Conservation (phyloP, 2,797 vertebrate genomes). For the Acestrorhynchus altus region DNA sequence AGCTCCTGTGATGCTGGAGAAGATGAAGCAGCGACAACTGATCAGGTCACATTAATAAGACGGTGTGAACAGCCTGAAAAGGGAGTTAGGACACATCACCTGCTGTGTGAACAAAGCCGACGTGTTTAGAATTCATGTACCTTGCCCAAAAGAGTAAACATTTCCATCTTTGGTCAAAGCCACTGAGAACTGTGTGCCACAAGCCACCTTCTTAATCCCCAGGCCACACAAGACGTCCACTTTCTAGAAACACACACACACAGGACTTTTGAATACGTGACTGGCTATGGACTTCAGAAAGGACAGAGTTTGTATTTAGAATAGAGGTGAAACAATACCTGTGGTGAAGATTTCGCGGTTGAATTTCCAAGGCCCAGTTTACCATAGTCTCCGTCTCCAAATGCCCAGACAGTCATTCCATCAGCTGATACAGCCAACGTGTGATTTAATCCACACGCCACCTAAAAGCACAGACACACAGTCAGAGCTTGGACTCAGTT, state of each 20-base stretch:
- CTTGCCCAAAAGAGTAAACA: constrained; percentile 85
- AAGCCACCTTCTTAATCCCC: constrained; percentile 80
- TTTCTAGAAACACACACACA: constrained; percentile 69
- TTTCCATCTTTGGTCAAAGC: constrained; percentile 79
- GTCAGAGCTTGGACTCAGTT: not conserved
- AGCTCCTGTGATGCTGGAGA: too few relatives aligned
- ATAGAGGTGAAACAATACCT: constrained; percentile 67
- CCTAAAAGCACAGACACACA: constrained; percentile 62
- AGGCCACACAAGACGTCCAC: constrained; percentile 83
- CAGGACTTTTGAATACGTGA: too few relatives aligned
- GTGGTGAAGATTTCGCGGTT: constrained; percentile 83
- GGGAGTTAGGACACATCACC: too few relatives aligned
- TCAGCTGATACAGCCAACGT: constrained; percentile 81
- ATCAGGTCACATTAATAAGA: too few relatives aligned
- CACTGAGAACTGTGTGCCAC: constrained; percentile 84
- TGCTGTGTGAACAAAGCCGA: too few relatives aligned
- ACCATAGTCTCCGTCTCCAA: constrained; percentile 85
- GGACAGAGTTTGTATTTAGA: not conserved
- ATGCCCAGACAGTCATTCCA: constrained; percentile 81
- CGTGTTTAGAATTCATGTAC: constrained; percentile 56
- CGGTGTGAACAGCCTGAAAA: too few relatives aligned
- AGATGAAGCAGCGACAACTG: too few relatives aligned
- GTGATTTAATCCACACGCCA: constrained; percentile 84
- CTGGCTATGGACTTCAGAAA: not conserved
- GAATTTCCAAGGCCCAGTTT: constrained; percentile 82